These are phyloP conservation scores for Pterophyllum scalare DNA, from an alignment of 2,113 vertebrate species.

Conservation along the genomic window DNA sequence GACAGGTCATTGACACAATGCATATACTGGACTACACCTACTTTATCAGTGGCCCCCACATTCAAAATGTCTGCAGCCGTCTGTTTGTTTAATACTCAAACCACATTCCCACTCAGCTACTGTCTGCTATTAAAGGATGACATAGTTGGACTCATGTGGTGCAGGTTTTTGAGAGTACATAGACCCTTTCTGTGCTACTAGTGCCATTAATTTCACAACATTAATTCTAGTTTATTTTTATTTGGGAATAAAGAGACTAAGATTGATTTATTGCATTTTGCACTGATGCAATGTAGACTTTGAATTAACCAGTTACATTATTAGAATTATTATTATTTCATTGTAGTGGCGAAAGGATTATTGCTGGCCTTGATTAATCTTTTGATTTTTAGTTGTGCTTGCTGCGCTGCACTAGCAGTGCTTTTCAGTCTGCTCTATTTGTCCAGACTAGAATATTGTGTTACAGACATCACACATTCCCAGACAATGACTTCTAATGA, in stretches of 20 bases:
- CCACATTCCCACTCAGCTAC: slow-evolving; percentile 18
- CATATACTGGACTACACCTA: slow-evolving; percentile 1
- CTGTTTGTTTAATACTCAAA: slow-evolving; percentile 57
- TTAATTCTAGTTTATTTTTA: background rate
- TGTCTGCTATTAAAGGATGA: slow-evolving; percentile 36
- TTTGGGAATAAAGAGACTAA: background rate
- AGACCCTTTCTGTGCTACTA: background rate
- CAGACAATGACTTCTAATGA: slow-evolving; percentile 10
- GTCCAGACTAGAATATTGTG: background rate
- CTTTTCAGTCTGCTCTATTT: background rate
- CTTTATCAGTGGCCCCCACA: slow-evolving; percentile 55
- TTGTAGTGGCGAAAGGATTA: background rate
- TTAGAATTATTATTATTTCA: background rate
- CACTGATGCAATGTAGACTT: background rate
- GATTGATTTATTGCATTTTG: background rate
- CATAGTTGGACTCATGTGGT: background rate
- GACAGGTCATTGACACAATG: slow-evolving; percentile 37
- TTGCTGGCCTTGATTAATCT: background rate
- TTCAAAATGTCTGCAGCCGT: slow-evolving; percentile 24
- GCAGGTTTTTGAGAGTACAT: background rate
- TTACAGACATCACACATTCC: background rate
- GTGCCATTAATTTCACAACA: background rate
- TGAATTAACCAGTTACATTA: background rate
- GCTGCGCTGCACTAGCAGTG: background rate
- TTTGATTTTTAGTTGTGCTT: background rate